Conservation (phyloP, 2,113 vertebrate genomes). For the Phalacrocorax carbo region DNA sequence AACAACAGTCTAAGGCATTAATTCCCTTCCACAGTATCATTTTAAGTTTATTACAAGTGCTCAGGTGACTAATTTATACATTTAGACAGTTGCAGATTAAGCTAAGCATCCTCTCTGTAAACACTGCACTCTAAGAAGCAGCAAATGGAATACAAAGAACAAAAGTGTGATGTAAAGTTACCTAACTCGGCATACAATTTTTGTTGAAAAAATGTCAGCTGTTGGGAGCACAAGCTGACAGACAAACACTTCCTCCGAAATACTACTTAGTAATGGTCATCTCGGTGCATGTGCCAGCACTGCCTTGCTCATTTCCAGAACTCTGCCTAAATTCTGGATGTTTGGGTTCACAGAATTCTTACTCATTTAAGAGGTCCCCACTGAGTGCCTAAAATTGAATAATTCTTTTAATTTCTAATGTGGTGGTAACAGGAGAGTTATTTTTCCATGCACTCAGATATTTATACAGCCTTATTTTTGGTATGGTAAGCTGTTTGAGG, state of each 20-base stretch:
- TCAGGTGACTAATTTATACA: not conserved
- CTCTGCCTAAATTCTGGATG: not conserved
- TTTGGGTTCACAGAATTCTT: constrained; percentile 5
- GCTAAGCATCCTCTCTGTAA: not conserved
- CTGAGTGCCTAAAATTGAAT: not conserved
- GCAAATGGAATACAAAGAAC: not conserved
- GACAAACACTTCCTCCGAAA: not conserved
- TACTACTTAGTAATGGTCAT: not conserved
- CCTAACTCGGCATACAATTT: not conserved
- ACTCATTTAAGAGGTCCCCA: not conserved
- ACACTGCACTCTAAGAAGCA: not conserved
- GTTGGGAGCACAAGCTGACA: not conserved
- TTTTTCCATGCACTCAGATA: constrained; percentile 56
- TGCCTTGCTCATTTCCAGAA: constrained; percentile 29
- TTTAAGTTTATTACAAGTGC: not conserved
- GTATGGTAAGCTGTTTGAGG: not conserved
- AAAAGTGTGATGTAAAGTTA: not conserved
- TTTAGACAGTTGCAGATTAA: not conserved
- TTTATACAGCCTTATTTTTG: constrained; percentile 55
- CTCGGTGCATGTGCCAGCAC: not conserved
- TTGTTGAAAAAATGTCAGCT: not conserved
- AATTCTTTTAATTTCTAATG: not conserved
- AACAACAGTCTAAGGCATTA: fast-evolving
- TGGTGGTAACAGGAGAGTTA: not conserved
- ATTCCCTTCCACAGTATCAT: not conserved